Conservation (phyloP, 2,888 invertebrate species). For the Stenichneumon culpator region DNA sequence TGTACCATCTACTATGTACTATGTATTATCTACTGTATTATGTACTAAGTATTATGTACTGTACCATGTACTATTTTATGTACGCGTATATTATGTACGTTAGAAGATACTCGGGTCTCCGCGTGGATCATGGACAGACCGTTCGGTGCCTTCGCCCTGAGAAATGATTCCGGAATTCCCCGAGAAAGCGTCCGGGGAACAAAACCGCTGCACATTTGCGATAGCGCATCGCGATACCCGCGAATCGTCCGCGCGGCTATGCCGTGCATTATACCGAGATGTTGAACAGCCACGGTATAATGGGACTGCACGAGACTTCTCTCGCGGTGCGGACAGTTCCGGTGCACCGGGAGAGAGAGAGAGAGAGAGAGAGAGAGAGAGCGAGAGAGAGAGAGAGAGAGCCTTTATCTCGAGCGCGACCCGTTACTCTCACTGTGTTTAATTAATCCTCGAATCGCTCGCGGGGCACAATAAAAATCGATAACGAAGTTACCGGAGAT, state of each 20-base stretch:
- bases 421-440: conserved; percentile 66
- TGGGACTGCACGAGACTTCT: background rate
- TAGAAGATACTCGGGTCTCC: background rate
- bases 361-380: conserved; percentile 11
- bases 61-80: background rate
- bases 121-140: background rate
- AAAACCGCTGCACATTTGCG: conserved; percentile 41
- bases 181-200: conserved; percentile 48
- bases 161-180: conserved; percentile 27
- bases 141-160: background rate
- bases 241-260: conserved; percentile 12
- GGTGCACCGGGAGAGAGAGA: conserved; percentile 11
- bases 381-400: conserved; percentile 12
- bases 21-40: too few relatives aligned
- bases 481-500: conserved; percentile 72
- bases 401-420: conserved; percentile 56
- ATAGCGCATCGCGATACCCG: conserved; percentile 51
- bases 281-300: background rate
- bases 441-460: conserved; percentile 69
- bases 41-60: too few relatives aligned
- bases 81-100: background rate
- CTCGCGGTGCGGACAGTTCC: conserved; percentile 12
- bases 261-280: background rate
- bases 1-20: too few relatives aligned
- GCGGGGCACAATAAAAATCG: conserved; percentile 66